A percentile compares a stretch with the other conserved stretches of the same genome.
These are phyloP conservation scores for Nautilus pompilius DNA, from an alignment of 1,140 invertebrate genomes.

Conservation along the genomic window DNA sequence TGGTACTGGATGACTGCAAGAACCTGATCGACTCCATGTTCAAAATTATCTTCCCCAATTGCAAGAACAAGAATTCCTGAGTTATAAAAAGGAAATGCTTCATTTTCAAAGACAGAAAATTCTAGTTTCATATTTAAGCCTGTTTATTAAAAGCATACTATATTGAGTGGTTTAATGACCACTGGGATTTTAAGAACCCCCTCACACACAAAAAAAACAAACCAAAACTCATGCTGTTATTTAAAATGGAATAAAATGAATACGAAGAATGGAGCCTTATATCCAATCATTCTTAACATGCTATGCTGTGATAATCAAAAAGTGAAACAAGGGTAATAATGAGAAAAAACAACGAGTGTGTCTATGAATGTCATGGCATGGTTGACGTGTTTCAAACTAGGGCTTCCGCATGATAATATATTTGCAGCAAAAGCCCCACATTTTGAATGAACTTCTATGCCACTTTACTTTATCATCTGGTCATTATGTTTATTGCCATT, in stretches of 20 bases:
- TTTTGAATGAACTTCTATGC: no score
- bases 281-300: no score
- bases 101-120: background rate
- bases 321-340: no score
- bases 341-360: no score
- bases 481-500: no score
- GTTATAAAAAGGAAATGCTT: background rate
- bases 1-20: constrained; percentile 23
- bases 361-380: no score
- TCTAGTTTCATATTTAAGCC: background rate
- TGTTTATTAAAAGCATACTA: background rate
- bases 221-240: background rate
- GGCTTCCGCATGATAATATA: no score
- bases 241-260: background rate
- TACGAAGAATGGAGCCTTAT: background rate
- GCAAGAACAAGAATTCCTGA: constrained; percentile 12
- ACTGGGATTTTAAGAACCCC: background rate
- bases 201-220: background rate
- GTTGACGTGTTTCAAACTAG: no score
- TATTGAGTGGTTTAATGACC: background rate
- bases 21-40: constrained; percentile 18
- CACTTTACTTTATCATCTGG: no score
- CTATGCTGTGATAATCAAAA: no score
- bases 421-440: no score
- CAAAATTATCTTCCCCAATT: constrained; percentile 19